Evolutionary conservation across 2,888 invertebrate species (phyloP).

Genomic region (Tiliacea citrago): DNA sequence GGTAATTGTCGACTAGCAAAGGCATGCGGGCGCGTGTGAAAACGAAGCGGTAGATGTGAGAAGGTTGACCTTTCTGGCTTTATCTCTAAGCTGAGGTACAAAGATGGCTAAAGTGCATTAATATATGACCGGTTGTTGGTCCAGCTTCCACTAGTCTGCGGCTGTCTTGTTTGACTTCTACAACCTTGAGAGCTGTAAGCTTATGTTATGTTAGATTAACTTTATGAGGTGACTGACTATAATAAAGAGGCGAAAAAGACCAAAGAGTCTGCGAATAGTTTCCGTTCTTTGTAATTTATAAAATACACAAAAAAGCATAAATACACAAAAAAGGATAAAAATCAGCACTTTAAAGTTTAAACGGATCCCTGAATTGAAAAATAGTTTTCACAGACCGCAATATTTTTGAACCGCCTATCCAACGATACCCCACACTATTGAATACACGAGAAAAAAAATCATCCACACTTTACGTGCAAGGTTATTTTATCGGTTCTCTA

Average conservation of each 20-base stretch:
- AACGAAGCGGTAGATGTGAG: background rate
- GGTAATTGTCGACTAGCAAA: no score
- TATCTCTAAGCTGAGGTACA: constrained; percentile 10
- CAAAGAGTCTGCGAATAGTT: background rate
- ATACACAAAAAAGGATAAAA: no score
- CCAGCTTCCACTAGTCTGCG: constrained; percentile 11
- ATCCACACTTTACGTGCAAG: no score
- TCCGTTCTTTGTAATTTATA: no score
- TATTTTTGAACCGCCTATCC: no score
- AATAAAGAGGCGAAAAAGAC: background rate
- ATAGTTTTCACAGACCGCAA: no score
- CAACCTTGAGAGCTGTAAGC: constrained; percentile 33
- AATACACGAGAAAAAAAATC: no score
- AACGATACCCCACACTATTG: no score
- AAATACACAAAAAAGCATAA: no score
- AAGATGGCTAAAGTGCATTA: constrained; percentile 33
- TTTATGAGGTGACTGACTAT: background rate
- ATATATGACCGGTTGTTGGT: constrained; percentile 34
- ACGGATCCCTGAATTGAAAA: no score
- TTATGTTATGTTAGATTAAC: constrained; percentile 27
- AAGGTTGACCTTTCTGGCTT: constrained; percentile 2
- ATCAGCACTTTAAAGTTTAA: no score
- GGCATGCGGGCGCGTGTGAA: background rate
- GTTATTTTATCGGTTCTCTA: no score
- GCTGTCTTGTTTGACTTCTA: constrained; percentile 39